phyloP scores from a whole-genome alignment of 2,113 vertebrate species.

The Pungitius pungitius region DNA sequence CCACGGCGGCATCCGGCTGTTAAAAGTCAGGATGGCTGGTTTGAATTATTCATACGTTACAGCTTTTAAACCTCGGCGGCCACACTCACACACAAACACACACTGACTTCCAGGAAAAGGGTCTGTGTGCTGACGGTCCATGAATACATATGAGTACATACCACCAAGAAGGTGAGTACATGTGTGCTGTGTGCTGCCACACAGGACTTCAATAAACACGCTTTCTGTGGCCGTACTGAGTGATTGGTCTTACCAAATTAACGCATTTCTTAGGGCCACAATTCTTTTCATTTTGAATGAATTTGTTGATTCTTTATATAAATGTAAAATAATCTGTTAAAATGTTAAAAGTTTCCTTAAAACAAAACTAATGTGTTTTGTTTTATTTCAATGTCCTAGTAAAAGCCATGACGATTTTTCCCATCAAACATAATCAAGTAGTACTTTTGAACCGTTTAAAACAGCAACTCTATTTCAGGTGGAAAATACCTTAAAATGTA shows the following conservation, averaged over 20 bases:
- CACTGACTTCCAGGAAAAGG: slow-evolving; percentile 37
- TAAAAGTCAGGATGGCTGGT: slow-evolving; percentile 63
- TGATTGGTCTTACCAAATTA: background rate
- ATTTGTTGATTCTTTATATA: background rate
- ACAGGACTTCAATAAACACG: background rate
- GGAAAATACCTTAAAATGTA: too few relatives aligned
- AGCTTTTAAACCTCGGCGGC: slow-evolving; percentile 62
- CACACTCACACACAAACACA: slow-evolving; percentile 45
- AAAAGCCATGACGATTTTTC: too few relatives aligned
- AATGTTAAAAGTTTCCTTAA: background rate
- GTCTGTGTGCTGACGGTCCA: slow-evolving; percentile 13
- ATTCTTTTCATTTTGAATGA: background rate
- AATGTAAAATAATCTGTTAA: too few relatives aligned
- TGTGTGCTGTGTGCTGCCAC: background rate
- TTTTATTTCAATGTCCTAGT: too few relatives aligned
- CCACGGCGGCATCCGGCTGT: slow-evolving; percentile 59
- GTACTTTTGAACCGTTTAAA: background rate
- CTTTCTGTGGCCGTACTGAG: background rate
- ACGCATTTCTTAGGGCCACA: background rate
- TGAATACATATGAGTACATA: slow-evolving; percentile 17
- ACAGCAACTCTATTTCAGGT: background rate
- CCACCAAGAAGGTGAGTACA: background rate
- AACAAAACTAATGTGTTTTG: background rate
- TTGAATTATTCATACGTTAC: slow-evolving; percentile 74
- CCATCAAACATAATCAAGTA: too few relatives aligned